phyloP scores from a whole-genome alignment of 2,888 invertebrate genomes.

The Desoria tigrina region DNA sequence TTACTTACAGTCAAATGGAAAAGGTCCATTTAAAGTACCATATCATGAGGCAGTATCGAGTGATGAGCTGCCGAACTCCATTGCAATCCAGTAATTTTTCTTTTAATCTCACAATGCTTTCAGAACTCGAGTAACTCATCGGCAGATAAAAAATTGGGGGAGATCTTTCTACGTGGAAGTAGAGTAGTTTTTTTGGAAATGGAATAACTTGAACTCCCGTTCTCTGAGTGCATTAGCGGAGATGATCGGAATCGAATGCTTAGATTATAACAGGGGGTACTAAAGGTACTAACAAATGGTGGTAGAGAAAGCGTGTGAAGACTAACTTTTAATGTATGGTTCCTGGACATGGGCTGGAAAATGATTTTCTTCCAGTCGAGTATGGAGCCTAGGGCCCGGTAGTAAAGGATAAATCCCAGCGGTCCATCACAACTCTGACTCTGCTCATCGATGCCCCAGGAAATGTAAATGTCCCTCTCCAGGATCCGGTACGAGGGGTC shows the following conservation, averaged over 20 bases:
- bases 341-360: constrained; percentile 44
- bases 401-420: constrained; percentile 50
- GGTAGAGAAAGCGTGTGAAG: too few species aligned
- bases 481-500: constrained; percentile 43
- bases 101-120: constrained; percentile 25
- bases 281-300: too few species aligned
- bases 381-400: constrained; percentile 49
- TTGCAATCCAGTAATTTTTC: constrained; percentile 6
- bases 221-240: too few species aligned
- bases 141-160: too few species aligned
- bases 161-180: too few species aligned
- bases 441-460: constrained; percentile 36
- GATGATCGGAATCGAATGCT: too few species aligned
- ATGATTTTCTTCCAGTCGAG: constrained; percentile 50
- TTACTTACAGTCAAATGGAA: constrained; percentile 24
- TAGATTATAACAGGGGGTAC: too few species aligned
- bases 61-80: constrained; percentile 11
- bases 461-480: constrained; percentile 48
- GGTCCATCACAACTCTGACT: constrained; percentile 43
- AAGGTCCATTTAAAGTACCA: constrained; percentile 16
- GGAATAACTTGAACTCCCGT: too few species aligned
- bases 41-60: constrained; percentile 2
- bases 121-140: not conserved
- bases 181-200: too few species aligned
- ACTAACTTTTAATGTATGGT: constrained; percentile 50